These are phyloP conservation scores for Ahaetulla prasina DNA, from an alignment of 2,113 vertebrate genomes.

Conservation along the genomic window DNA sequence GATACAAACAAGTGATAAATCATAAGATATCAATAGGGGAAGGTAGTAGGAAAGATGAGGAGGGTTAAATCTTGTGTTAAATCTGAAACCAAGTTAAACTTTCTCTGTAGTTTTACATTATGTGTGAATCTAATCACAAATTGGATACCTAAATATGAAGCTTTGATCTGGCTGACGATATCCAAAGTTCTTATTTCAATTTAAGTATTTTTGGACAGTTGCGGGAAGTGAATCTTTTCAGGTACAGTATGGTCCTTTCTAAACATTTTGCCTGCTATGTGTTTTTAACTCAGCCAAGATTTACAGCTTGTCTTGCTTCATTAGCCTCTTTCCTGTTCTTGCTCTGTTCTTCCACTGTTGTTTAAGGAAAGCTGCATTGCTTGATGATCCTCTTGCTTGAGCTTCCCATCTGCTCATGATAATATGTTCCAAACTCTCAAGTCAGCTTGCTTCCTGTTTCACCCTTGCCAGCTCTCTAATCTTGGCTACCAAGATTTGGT, in stretches of 20 bases:
- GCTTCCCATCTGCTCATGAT: neutral
- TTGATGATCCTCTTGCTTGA: neutral
- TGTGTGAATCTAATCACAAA: neutral
- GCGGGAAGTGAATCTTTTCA: neutral
- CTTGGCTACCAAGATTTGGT: neutral
- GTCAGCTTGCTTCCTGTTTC: neutral
- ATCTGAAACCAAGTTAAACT: neutral
- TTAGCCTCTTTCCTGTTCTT: neutral
- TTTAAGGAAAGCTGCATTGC: neutral
- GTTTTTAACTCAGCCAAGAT: neutral
- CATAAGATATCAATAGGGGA: neutral
- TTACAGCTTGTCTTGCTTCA: neutral
- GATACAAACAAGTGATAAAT: neutral
- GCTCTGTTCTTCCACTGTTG: neutral
- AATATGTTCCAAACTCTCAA: neutral
- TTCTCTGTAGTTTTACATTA: neutral
- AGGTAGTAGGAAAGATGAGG: neutral
- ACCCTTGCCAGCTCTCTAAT: neutral
- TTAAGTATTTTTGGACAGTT: neutral
- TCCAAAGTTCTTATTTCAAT: neutral
- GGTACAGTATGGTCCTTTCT: neutral
- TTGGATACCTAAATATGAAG: neutral
- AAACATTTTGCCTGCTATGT: neutral
- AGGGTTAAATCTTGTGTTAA: neutral
- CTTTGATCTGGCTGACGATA: neutral